Base-by-base conservation (phyloP, 2,797 vertebrate genomes). In the Macropus fuliginosus region DNA sequence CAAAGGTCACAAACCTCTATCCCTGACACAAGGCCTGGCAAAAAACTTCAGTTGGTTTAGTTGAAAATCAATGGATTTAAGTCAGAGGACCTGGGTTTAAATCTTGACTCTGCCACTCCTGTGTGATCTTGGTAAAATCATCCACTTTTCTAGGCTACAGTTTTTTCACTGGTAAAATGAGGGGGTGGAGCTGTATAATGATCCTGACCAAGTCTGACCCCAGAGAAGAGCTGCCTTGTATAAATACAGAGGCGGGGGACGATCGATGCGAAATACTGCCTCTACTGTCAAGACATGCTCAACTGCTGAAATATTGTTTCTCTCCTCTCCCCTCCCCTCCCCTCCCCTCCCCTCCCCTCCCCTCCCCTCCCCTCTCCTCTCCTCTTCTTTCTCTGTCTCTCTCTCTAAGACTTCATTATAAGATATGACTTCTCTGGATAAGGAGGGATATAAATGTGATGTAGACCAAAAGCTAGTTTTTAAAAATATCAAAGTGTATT, bases 331-430 rank as follows among this genome's bases (percentile, higher is more conserved):
- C 5, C 27, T 56, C 27, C 13, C 2, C 56, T 11, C 9, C 12
- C 10, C 14, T 12, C 10, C 29, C 4, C 1, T 13, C 11, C 0
- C 10, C 29, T 10, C 29, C 2, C 2, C 56, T 27, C 28, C 9
- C 56, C 9, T 1, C 5, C 9, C 24, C 56, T 29, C 1, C 5
- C 8, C 12, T 2, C 2, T 13, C 12, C 34, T 5, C 34, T n/a
- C 34, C 3, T 4, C 4, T 5, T 40, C n/a, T 21, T 18, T 40
- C 18, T 9, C 31, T 13, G 9, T 40, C n/a, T 8, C 66, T 24
- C 12, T 81, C 66, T 21, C n/a, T 3, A 24, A 46, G 74, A 46
- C 21, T 40, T 81, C 46, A 40, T 40, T 81, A 21, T 46, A 81
- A 46, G 74, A 81, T 2, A 40, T 24, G n/a, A 8, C 74, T 56